Percentiles rank a stretch among this genome's conserved stretches.
Conservation (phyloP, 2,113 vertebrate genomes). For the Agapornis roseicollis region DNA sequence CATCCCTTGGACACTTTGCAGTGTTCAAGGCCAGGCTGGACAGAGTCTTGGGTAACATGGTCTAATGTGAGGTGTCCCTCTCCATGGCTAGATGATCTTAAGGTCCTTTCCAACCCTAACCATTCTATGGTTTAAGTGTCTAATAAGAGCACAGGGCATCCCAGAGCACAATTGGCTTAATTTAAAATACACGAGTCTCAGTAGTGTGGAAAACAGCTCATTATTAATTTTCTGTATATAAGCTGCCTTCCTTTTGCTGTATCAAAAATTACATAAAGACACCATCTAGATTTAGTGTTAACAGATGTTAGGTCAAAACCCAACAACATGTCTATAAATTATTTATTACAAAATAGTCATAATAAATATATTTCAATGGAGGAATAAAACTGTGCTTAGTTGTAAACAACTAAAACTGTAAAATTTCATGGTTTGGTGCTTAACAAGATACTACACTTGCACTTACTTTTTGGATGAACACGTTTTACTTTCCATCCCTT, state of each 20-base stretch:
- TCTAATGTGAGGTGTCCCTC: neutral
- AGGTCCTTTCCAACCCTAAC: neutral
- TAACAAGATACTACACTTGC: conserved; percentile 8
- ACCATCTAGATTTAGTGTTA: neutral
- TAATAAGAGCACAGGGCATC: neutral
- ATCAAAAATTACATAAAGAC: neutral
- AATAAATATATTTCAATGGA: neutral
- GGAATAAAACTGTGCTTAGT: neutral
- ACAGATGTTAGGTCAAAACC: neutral
- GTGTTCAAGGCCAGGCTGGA: neutral
- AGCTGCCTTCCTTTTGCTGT: neutral
- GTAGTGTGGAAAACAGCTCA: neutral
- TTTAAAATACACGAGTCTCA: neutral
- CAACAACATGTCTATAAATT: neutral
- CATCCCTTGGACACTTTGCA: neutral
- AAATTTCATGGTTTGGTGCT: neutral
- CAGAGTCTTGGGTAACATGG: neutral
- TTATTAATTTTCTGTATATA: neutral
- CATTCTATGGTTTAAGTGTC: neutral
- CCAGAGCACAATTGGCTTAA: neutral
- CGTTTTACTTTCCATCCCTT: conserved; percentile 16
- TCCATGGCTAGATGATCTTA: neutral
- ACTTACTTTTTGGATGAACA: conserved; percentile 19
- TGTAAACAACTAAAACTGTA: neutral
- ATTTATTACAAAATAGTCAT: neutral